Evolutionary conservation across 2,113 vertebrate genomes (phyloP).

Genomic region (Zingel zingel): DNA sequence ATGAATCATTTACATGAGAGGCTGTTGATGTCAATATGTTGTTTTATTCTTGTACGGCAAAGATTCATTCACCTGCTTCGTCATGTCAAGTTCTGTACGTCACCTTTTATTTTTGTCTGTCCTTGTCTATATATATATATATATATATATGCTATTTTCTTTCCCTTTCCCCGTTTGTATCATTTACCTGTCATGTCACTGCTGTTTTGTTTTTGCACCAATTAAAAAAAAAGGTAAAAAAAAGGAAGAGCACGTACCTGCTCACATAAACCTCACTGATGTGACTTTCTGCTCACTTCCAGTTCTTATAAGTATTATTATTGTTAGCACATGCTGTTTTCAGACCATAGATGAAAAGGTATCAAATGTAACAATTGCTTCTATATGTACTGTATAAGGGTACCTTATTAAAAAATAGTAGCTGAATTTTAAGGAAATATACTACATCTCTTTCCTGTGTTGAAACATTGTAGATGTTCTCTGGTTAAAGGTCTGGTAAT

Average conservation of each 20-base stretch:
- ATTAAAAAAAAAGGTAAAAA: no score
- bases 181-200: no score
- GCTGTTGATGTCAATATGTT: constrained; percentile 4
- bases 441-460: not conserved
- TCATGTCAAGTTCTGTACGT: no score
- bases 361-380: not conserved
- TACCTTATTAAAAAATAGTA: not conserved
- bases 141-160: no score
- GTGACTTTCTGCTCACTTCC: not conserved
- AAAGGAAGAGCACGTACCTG: not conserved
- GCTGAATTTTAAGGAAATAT: not conserved
- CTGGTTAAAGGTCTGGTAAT: not conserved
- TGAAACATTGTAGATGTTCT: not conserved
- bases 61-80: no score
- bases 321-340: constrained; percentile 6
- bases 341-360: not conserved
- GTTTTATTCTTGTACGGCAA: no score
- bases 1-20: constrained; percentile 57
- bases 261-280: not conserved
- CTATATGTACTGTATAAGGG: not conserved
- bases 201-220: no score
- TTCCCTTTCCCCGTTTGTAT: no score
- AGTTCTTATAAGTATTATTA: not conserved
- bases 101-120: no score
- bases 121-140: no score